Evolutionary conservation across 2,797 vertebrate species (phyloP), one percentile per base, ranked within the genome.

Genomic region (Dendrocincla fuliginosa): DNA sequence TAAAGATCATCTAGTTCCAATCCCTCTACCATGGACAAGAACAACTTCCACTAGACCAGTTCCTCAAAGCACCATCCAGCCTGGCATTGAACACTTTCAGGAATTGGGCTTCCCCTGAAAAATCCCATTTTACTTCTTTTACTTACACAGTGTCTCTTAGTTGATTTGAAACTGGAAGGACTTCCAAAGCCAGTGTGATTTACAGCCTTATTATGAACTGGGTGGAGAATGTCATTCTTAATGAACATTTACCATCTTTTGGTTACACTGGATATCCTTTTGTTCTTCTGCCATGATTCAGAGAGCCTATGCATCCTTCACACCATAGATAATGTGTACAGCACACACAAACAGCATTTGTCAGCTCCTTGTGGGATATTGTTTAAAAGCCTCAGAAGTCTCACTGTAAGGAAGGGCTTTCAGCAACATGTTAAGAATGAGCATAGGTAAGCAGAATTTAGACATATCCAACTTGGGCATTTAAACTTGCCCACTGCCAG

Each of bases 141-240:
- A 52, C 17, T 75, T 52, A n/a, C 33, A 50, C 10, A 19, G 15
- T 13, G 11, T 8, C 39, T 73, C 19, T 64, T 53, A 30, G 23
- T 63, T 53, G 41, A 63, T 60, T 68, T 69, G 30, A 16, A 11
- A 27, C 32, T 92, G 12, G 60, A 81, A 77, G 46, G 33, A 41
- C 30, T 75, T 68, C 33, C 42, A 5, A 0, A 5, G 9, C 37
- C 61, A 68, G 53, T 0, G 0, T 73, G 23, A 32, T 89, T 85
- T 68, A 63, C 47, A 84, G 50, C 14, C 73, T 65, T 47, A 75
- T 79, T 75, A 75, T 1, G 5, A 79, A 65, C 5, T 33, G 39
- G 10, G 19, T 55, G 68, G 47, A 75, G 55, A 86, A 56, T 23
- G 7, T 16, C 4, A 70, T 84, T 35, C 25, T 59, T 75, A 75